Evolutionary conservation across 2,888 invertebrate genomes (phyloP), one percentile per base, ranked within the genome.

Genomic region (Drosophila kanekoi): DNA sequence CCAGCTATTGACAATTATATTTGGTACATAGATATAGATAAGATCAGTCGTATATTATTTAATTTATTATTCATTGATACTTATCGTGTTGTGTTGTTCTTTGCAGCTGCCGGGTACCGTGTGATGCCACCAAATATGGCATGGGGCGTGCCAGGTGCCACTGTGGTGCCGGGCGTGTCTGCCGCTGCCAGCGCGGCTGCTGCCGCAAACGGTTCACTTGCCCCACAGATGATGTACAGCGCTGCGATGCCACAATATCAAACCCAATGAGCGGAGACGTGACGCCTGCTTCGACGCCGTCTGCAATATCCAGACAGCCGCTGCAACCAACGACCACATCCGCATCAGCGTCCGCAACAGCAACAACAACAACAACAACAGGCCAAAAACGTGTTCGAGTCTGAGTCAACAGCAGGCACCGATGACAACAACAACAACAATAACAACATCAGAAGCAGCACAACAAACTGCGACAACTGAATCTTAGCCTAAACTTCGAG

Each of bases 221-320:
- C 93, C 91, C 93, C 94, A 92, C 94, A 94, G 93, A 94, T 94
- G 89, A 95, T 96, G 95, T 96, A 95, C 90, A 93, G 94, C 91
- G 91, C 92, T 82, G 94, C 95, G 92, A 95, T 96, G 94, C 96
- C 96, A 91, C 96, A 97, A 94, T 97, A 96, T 93, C 96, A 96
- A 91, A 95, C 96, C 93, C 97, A 97, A 96, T 97, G 96, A 95
- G 91, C 90, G 77, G 85, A 81, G 81, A 78, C 73, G 81, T 85
- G 90, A 89, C 90, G 89, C 85, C 85, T 81, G 87, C 85, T 89
- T 89, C 87, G 86, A 80, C 86, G 81, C 72, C 88, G 75, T 74
- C 81, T 88, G 74, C 85, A 84, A 69, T 73, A 81, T 73, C 77
- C 85, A 62, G 75, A 79, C 68, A 86, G 69, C 77, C 89, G 82